Conservation (phyloP, 2,888 invertebrate species). For the Drosophila borborema region DNA sequence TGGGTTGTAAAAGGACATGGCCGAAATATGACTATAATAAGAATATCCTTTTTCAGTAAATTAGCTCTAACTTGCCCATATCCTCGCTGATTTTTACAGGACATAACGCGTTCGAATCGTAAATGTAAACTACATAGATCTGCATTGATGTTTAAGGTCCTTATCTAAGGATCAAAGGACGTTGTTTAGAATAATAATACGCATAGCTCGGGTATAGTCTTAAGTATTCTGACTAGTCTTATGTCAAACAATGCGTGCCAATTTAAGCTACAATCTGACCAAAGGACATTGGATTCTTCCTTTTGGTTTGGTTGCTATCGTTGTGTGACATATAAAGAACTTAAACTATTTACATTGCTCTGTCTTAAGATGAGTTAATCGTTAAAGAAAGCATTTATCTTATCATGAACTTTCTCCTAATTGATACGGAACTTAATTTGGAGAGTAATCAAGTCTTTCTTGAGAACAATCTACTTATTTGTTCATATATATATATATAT, state of each 20-base stretch:
- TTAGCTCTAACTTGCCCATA: background rate
- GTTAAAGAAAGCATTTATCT: background rate
- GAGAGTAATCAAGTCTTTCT: background rate
- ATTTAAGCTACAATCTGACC: background rate
- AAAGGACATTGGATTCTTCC: background rate
- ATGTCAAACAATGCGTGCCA: background rate
- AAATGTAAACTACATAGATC: background rate
- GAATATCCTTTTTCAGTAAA: background rate
- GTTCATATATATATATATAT: too few species aligned
- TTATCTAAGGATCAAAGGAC: background rate
- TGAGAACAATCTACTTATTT: background rate
- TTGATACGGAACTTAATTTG: background rate
- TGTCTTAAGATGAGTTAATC: background rate
- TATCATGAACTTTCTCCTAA: background rate
- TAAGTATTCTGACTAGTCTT: background rate
- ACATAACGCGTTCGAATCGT: background rate
- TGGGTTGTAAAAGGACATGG: background rate
- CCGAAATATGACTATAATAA: background rate
- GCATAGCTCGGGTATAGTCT: background rate
- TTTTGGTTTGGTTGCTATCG: background rate
- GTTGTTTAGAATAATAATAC: background rate
- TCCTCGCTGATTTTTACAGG: background rate
- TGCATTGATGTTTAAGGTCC: background rate
- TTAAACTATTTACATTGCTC: background rate
- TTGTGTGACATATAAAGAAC: background rate